Conservation (phyloP, 2,888 invertebrate species). For the Hydraecia micacea region DNA sequence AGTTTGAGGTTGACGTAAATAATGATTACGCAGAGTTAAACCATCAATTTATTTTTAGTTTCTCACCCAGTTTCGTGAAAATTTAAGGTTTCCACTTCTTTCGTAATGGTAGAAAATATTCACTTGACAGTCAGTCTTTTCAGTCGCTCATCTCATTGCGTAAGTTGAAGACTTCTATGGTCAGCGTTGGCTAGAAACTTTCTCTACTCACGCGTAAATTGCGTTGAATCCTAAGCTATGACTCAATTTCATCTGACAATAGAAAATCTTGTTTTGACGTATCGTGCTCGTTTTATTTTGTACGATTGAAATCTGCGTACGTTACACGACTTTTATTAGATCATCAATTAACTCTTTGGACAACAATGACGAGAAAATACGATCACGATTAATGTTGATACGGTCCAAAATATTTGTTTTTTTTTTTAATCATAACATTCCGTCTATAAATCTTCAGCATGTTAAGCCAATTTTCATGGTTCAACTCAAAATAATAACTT, state of each 20-base stretch:
- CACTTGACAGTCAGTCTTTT: conserved; percentile 16
- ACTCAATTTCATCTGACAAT: conserved; percentile 30
- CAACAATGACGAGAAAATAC: conserved; percentile 45
- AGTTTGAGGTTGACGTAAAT: conserved; percentile 58
- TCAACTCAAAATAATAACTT: conserved; percentile 17
- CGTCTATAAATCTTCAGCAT: conserved; percentile 22
- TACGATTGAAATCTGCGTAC: conserved; percentile 23
- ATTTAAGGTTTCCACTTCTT: conserved; percentile 20
- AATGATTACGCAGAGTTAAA: conserved; percentile 49
- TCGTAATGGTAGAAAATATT: conserved; percentile 27
- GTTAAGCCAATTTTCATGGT: neutral
- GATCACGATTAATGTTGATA: conserved; percentile 23
- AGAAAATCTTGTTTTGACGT: conserved; percentile 50
- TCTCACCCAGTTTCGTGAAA: conserved; percentile 33
- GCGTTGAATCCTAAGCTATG: conserved; percentile 29
- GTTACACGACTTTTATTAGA: conserved; percentile 42
- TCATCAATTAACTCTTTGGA: conserved; percentile 43
- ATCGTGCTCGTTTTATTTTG: conserved; percentile 6
- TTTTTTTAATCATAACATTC: conserved; percentile 26
- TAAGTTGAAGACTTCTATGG: conserved; percentile 9
- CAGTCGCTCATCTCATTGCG: conserved; percentile 24
- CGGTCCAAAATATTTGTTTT: conserved; percentile 36
- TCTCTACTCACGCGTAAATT: conserved; percentile 46
- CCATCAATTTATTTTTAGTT: conserved; percentile 53
- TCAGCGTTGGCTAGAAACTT: conserved; percentile 40